Evolutionary conservation across 2,888 invertebrate species (phyloP).

Genomic region (Scelioninae gen. 2): DNA sequence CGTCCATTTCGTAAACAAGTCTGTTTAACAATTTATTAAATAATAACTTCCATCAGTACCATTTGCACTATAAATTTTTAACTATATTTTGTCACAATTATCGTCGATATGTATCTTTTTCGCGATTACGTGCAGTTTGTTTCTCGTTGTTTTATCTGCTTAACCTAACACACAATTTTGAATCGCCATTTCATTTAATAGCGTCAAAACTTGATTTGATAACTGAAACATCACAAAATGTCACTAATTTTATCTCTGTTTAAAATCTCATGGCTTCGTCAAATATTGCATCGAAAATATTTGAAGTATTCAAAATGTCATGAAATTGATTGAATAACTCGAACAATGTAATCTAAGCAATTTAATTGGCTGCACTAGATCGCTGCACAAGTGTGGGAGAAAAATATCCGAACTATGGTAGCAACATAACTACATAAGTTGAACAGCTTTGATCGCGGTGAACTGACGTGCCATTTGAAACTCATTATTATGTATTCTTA

Average conservation of each 20-base stretch:
- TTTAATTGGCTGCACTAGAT: constrained; percentile 45
- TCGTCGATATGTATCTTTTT: constrained; percentile 22
- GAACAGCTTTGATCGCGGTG: not conserved
- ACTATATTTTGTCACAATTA: too few relatives aligned
- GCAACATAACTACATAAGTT: not conserved
- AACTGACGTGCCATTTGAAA: not conserved
- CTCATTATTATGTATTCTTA: not conserved
- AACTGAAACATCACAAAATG: constrained; percentile 3
- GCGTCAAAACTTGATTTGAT: constrained; percentile 21
- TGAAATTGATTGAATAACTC: constrained; percentile 38
- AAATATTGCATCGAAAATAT: not conserved
- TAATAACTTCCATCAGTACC: constrained; percentile 1
- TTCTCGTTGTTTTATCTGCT: constrained; percentile 31
- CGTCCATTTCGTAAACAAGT: constrained; percentile 66
- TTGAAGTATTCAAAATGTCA: constrained; percentile 6
- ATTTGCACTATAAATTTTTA: not conserved
- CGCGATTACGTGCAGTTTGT: constrained; percentile 18
- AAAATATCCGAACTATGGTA: constrained; percentile 13
- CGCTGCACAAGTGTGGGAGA: constrained; percentile 19
- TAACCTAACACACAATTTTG: constrained; percentile 47
- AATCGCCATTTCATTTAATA: constrained; percentile 20
- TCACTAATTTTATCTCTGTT: constrained; percentile 9
- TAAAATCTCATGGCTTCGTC: not conserved
- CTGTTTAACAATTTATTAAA: constrained; percentile 9
- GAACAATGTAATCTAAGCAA: constrained; percentile 26